Evolutionary conservation across 2,888 invertebrate genomes (phyloP).

Genomic region (Celastrina argiolus): DNA sequence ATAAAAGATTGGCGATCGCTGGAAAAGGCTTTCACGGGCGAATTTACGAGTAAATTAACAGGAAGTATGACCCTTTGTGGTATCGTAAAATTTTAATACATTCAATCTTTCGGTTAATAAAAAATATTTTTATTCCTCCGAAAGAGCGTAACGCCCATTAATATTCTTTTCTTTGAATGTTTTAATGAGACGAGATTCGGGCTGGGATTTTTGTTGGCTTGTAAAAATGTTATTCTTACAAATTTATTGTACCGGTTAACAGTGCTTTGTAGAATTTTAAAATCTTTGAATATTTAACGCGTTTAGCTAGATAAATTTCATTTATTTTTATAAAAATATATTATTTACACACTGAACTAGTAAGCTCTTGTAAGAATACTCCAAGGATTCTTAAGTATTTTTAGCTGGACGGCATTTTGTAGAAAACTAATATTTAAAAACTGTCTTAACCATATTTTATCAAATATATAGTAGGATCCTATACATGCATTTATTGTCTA

Average conservation of each 20-base stretch:
- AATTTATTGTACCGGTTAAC: constrained; percentile 9
- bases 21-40: constrained; percentile 23
- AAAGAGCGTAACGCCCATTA: constrained; percentile 15
- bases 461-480: no score
- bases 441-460: no score
- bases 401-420: no score
- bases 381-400: no score
- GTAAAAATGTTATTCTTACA: constrained; percentile 12
- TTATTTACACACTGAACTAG: no score
- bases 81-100: constrained; percentile 25
- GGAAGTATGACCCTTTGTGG: constrained; percentile 25
- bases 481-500: no score
- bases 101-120: constrained; percentile 24
- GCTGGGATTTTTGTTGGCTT: constrained; percentile 11
- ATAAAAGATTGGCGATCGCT: constrained; percentile 25
- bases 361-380: no score
- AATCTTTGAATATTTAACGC: constrained; percentile 5
- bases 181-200: constrained; percentile 15
- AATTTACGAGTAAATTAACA: constrained; percentile 26
- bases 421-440: no score
- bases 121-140: constrained; percentile 21
- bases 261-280: background rate
- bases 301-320: background rate
- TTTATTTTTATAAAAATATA: no score
- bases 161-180: constrained; percentile 20